Evolutionary conservation across 2,797 vertebrate species (phyloP), one percentile per base, ranked within the genome.

Genomic region (Pantherophis alleghaniensis): DNA sequence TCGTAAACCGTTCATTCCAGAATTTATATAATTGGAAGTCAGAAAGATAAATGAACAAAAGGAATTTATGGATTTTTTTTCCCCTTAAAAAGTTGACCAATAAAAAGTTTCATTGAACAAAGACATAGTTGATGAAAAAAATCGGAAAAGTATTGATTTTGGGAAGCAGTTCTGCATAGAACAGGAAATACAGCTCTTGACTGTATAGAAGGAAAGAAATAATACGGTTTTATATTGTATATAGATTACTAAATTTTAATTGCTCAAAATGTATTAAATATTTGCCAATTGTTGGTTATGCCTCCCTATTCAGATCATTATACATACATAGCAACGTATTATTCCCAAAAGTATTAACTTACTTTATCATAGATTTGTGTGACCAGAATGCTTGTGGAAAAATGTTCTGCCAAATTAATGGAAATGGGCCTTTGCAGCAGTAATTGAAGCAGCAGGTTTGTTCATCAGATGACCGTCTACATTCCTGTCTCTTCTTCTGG

Each of bases 1-100:
- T 96, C 95, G 93, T 57, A 91, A 92, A 92, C 86, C n/a, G 1
- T 94, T 95, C 3, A 37, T 96, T 94, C 56, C 92, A 94, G 91
- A 92, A 91, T 92, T 92, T 90, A 96, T 95, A 18, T 61, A 32
- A 57, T 90, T 93, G 94, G 91, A 92, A 92, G 69, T 51, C 93
- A 95, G 37, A 95, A 93, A 92, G 93, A 87, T 94, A 92, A 96
- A 96, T 96, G 92, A 94, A 93, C 94, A 89, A 96, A 95, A 93
- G 96, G 96, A 93, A 95, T 96, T 97, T 13, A 37, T 20, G 7
- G 14, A 1, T 53, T 83, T 90, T 87, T 59, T 1, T 1, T 1
- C 7, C 60, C 6, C 2, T 28, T 53, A 69, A 55, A 22, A 51
- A 59, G 20, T 1, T 79, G 18, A 51, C 5, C 4, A 88, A 61